phyloP scores from a whole-genome alignment of 2,113 vertebrate species.

The Ictidomys tridecemlineatus region DNA sequence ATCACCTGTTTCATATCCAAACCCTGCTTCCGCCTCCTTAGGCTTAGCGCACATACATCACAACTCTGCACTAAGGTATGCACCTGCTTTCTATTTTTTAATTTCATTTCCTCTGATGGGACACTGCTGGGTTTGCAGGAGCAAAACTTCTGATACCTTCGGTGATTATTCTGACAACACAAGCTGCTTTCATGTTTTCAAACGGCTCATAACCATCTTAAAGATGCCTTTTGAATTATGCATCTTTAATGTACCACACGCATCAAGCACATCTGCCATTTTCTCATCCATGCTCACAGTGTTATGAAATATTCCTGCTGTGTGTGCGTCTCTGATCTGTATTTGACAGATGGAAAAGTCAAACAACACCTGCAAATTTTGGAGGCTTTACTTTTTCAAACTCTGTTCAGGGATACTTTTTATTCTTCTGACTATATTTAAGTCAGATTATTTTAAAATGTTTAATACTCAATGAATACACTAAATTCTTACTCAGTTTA shows the following conservation, averaged over 20 bases:
- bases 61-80: not conserved
- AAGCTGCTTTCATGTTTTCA: not conserved
- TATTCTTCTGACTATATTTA: not conserved
- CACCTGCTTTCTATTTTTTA: not conserved
- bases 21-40: not conserved
- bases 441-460: not conserved
- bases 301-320: not conserved
- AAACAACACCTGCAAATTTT: not conserved
- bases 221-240: not conserved
- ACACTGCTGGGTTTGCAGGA: not conserved
- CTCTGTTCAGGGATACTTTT: not conserved
- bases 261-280: not conserved
- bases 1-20: not conserved
- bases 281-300: not conserved
- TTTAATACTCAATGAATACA: not conserved
- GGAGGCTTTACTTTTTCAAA: not conserved
- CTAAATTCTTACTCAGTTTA: not conserved
- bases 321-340: not conserved
- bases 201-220: not conserved
- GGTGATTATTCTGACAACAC: not conserved
- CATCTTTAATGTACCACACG: not conserved
- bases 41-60: not conserved
- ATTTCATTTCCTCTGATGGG: not conserved
- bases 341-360: not conserved
- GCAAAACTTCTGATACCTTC: not conserved